These are phyloP conservation scores for Gymnodraco acuticeps DNA, from an alignment of 2,797 vertebrate species.

Conservation along the genomic window DNA sequence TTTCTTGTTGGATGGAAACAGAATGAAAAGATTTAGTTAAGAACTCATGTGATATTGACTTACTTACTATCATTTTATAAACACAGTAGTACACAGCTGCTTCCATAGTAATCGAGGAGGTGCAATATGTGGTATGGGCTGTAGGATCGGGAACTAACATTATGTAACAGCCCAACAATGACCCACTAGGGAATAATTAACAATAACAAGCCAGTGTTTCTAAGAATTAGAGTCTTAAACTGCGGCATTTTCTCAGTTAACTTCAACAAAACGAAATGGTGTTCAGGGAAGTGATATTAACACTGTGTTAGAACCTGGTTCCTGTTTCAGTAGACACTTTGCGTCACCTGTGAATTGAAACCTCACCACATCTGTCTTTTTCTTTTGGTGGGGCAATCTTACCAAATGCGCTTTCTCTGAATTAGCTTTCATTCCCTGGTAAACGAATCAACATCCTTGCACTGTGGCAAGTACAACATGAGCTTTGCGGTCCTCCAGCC, in stretches of 20 bases:
- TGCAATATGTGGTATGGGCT: conserved; percentile 12
- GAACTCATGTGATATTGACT: background rate
- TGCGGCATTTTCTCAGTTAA: background rate
- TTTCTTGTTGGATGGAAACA: background rate
- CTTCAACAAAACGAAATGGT: background rate
- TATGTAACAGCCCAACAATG: conserved; percentile 30
- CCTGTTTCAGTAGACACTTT: conserved; percentile 18
- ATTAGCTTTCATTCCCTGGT: background rate
- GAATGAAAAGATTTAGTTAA: background rate
- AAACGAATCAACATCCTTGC: conserved; percentile 38
- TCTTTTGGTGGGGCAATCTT: too few relatives aligned
- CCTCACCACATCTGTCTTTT: background rate
- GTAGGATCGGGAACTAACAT: conserved; percentile 25
- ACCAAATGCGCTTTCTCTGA: background rate
- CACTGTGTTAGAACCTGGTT: background rate
- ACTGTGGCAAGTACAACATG: conserved; percentile 4
- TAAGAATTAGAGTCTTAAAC: too few relatives aligned
- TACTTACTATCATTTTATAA: background rate
- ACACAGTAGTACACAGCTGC: background rate
- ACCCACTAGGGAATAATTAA: background rate
- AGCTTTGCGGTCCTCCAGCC: conserved; percentile 18
- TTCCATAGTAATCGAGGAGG: background rate
- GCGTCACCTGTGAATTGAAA: conserved; percentile 13
- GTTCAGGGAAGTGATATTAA: conserved; percentile 2
- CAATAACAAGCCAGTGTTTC: too few relatives aligned